Evolutionary conservation across 2,113 vertebrate species (phyloP).

Genomic region (Erythrocebus patas): DNA sequence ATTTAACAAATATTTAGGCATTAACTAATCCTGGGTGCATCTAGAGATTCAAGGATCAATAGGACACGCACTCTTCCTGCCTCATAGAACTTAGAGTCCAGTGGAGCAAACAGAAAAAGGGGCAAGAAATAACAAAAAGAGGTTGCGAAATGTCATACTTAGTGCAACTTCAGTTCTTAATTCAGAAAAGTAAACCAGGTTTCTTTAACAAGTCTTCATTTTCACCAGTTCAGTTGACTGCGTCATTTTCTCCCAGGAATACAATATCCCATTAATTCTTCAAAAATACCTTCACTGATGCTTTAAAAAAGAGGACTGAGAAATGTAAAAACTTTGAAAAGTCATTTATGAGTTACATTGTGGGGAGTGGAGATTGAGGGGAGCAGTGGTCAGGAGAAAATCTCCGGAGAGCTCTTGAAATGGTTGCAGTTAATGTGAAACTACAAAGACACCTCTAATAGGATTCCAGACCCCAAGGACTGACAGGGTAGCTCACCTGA

Average conservation of each 20-base stretch:
- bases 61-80: not conserved
- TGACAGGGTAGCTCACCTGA: not conserved
- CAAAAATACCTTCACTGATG: not conserved
- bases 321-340: not conserved
- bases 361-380: not conserved
- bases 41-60: not conserved
- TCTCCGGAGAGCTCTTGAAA: not conserved
- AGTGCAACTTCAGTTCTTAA: not conserved
- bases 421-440: not conserved
- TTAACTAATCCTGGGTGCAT: not conserved
- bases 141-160: rapidly evolving
- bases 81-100: not conserved
- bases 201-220: not conserved
- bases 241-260: not conserved
- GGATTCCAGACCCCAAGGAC: conserved; percentile 13
- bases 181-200: not conserved
- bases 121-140: not conserved
- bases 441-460: not conserved
- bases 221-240: not conserved
- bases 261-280: not conserved
- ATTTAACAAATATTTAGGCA: not conserved
- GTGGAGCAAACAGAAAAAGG: not conserved
- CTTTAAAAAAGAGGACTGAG: not conserved
- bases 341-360: not conserved
- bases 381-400: not conserved